Evolutionary conservation across 2,113 vertebrate genomes (phyloP).

Genomic region (Zosterops japonicus): DNA sequence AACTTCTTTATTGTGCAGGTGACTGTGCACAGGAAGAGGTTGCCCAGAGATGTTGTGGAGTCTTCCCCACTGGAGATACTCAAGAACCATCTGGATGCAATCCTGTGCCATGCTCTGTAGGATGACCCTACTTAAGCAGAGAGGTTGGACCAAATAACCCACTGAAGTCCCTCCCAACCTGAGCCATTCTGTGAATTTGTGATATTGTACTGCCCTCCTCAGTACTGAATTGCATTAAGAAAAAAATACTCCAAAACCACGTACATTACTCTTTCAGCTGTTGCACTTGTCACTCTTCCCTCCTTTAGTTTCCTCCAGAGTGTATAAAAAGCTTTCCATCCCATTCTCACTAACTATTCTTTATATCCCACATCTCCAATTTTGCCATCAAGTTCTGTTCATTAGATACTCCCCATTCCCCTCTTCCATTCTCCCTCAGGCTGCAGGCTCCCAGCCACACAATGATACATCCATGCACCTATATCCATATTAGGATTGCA

Average conservation of each 20-base stretch:
- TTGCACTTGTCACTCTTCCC: not conserved
- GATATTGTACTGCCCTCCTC: not conserved
- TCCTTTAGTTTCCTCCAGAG: not conserved
- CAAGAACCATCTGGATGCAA: not conserved
- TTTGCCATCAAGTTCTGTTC: not conserved
- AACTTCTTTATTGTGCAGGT: not conserved
- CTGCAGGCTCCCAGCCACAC: not conserved
- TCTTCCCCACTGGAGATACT: not conserved
- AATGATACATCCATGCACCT: not conserved
- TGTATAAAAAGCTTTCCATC: not conserved
- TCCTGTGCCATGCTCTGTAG: not conserved
- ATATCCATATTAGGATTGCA: not conserved
- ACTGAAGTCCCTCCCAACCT: not conserved
- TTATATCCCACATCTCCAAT: not conserved
- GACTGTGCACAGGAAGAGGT: fast-evolving
- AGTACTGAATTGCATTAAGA: not conserved
- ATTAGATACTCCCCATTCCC: not conserved
- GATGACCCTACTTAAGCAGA: fast-evolving
- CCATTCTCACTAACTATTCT: not conserved
- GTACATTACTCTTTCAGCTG: not conserved
- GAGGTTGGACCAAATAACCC: not conserved
- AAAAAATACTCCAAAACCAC: not conserved
- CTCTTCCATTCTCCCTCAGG: not conserved
- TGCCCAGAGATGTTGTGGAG: not conserved
- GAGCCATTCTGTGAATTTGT: not conserved